phyloP scores from a whole-genome alignment of 2,113 vertebrate genomes.

The Perca flavescens region DNA sequence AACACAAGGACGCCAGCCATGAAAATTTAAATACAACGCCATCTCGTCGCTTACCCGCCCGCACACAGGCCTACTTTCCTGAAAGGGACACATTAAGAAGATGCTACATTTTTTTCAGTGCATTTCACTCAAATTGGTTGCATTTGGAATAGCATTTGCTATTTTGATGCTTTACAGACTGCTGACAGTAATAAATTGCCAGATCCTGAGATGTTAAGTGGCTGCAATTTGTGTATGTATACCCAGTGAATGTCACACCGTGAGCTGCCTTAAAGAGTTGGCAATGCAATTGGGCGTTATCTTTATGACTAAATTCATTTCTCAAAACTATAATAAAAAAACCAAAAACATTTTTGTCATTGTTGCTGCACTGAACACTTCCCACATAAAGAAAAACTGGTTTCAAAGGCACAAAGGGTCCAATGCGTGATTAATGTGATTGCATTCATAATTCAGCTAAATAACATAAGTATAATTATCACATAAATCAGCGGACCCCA shows the following conservation, averaged over 20 bases:
- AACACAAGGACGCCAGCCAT: conserved; percentile 76
- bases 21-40: conserved; percentile 77
- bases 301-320: background rate
- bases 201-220: conserved; percentile 14
- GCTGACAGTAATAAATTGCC: conserved; percentile 25
- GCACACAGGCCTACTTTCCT: conserved; percentile 28
- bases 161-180: conserved; percentile 33
- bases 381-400: conserved; percentile 41
- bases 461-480: conserved; percentile 77
- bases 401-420: conserved; percentile 50
- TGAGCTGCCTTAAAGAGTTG: background rate
- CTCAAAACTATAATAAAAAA: conserved; percentile 5
- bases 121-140: conserved; percentile 18
- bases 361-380: conserved; percentile 29
- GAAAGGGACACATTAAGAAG: conserved; percentile 55
- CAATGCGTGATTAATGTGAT: conserved; percentile 74
- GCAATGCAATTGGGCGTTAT: background rate
- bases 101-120: conserved; percentile 38
- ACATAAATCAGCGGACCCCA: conserved; percentile 76
- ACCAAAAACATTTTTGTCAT: background rate
- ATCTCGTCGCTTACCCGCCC: conserved; percentile 48
- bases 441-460: conserved; percentile 78
- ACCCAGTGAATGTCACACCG: background rate
- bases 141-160: conserved; percentile 32
- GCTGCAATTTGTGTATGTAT: conserved; percentile 6